Evolutionary conservation across 2,113 vertebrate species (phyloP).

Genomic region (Toxostoma redivivum): DNA sequence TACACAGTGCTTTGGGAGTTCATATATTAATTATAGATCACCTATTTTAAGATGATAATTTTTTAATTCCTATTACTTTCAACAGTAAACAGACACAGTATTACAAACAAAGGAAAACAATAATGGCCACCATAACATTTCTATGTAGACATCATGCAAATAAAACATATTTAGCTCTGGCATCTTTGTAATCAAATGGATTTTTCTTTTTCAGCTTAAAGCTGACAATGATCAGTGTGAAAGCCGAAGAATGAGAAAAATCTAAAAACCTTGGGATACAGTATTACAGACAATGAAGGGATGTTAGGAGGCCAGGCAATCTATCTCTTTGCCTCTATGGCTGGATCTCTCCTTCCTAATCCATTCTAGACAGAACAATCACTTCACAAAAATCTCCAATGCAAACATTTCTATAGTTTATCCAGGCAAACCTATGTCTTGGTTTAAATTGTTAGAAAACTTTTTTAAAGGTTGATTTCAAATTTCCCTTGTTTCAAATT

Average conservation of each 20-base stretch:
- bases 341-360: neutral
- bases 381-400: neutral
- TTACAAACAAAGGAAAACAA: neutral
- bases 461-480: neutral
- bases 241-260: neutral
- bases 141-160: neutral
- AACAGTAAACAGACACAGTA: neutral
- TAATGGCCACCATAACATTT: neutral
- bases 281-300: neutral
- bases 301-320: neutral
- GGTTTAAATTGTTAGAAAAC: neutral
- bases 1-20: neutral
- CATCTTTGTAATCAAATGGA: neutral
- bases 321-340: neutral
- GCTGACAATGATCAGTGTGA: neutral
- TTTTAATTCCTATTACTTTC: neutral
- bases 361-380: neutral
- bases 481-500: neutral
- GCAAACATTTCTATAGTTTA: neutral
- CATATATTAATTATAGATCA: neutral
- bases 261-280: neutral
- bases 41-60: neutral
- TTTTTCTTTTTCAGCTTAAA: neutral
- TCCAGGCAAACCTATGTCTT: neutral
- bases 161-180: neutral